These are phyloP conservation scores for Entomyzon cyanotis DNA, from an alignment of 2,113 vertebrate genomes.

Conservation along the genomic window DNA sequence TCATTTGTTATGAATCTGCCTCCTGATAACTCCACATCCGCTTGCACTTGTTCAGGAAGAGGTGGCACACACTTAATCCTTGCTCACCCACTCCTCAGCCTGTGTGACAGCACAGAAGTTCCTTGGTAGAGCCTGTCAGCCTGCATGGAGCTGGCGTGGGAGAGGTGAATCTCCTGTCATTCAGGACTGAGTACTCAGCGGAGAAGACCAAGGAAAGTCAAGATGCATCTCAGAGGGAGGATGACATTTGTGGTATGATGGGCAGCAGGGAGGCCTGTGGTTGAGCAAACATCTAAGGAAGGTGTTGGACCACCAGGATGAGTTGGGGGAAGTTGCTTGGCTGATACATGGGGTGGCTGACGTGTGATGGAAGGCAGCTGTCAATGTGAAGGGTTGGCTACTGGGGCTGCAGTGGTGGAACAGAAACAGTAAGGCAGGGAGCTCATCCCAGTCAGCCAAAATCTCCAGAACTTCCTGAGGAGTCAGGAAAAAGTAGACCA, in stretches of 20 bases:
- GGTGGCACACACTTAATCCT: not conserved
- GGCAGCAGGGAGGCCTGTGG: not conserved
- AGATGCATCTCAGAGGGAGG: not conserved
- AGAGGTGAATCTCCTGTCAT: not conserved
- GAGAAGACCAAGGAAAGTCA: not conserved
- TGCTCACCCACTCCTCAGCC: not conserved
- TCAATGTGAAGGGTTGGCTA: not conserved
- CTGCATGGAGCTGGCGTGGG: not conserved
- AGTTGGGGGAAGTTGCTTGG: not conserved
- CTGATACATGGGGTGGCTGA: not conserved
- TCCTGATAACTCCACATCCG: not conserved
- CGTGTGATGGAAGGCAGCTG: not conserved
- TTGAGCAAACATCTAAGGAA: not conserved
- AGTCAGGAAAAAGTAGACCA: not conserved
- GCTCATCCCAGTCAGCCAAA: not conserved
- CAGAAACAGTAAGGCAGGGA: not conserved
- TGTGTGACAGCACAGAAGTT: not conserved
- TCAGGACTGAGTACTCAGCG: not conserved
- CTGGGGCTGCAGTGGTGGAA: not conserved
- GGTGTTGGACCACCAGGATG: not conserved
- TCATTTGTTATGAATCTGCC: not conserved
- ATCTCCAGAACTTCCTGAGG: not conserved
- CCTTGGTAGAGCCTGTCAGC: not conserved
- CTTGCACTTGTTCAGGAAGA: constrained; percentile 30
- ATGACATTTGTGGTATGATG: not conserved